A percentile compares a stretch with the other conserved stretches of the same genome.
Evolutionary conservation across 2,797 vertebrate species (phyloP).

Genomic region (Chiroxiphia lanceolata): DNA sequence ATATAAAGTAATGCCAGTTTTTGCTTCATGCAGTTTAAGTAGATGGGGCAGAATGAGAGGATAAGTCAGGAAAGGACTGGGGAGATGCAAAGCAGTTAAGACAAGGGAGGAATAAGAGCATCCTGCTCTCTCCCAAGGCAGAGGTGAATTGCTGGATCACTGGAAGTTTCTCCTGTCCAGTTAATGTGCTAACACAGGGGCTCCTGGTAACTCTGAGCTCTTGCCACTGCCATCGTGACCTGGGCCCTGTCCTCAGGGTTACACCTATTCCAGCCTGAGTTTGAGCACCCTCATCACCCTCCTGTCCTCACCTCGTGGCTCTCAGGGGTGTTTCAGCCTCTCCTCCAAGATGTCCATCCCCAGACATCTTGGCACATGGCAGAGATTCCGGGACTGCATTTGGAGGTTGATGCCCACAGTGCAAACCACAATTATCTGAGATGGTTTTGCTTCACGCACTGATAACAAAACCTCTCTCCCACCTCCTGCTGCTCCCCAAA

Average conservation of each 20-base stretch:
- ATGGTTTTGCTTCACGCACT: not conserved
- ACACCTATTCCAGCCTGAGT: not conserved
- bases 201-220: not conserved
- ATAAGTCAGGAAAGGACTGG: not conserved
- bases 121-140: not conserved
- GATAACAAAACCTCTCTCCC: not conserved
- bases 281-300: not conserved
- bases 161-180: not conserved
- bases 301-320: not conserved
- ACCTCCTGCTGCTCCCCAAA: not conserved
- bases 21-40: not conserved
- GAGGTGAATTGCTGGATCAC: not conserved
- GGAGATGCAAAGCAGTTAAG: not conserved
- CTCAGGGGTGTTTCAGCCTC: not conserved
- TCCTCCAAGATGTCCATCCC: not conserved
- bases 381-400: not conserved
- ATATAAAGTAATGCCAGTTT: not conserved
- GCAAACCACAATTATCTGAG: not conserved
- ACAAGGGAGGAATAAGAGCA: not conserved
- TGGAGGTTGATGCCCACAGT: not conserved
- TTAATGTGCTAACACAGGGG: not conserved
- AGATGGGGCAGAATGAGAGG: not conserved
- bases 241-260: not conserved
- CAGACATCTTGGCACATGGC: not conserved
- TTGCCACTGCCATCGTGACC: not conserved